These are phyloP conservation scores for Miichthys miiuy DNA, from an alignment of 2,797 vertebrate genomes.

Conservation along the genomic window DNA sequence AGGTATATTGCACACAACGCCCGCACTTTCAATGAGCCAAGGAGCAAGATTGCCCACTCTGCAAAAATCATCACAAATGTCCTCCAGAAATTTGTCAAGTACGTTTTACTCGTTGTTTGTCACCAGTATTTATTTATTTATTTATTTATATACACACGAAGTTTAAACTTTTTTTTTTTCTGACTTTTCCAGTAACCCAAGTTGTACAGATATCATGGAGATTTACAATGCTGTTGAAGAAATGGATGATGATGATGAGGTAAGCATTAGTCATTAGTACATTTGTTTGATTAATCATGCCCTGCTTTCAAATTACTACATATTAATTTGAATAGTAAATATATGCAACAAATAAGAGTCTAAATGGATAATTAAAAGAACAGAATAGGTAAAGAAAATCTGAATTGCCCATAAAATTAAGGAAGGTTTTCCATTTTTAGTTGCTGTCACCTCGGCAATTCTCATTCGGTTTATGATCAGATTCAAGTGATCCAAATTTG, in stretches of 20 bases:
- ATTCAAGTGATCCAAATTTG: conserved; percentile 18
- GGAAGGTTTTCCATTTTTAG: conserved; percentile 10
- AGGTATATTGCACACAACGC: conserved; percentile 96
- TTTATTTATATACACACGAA: not conserved
- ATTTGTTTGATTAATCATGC: not conserved
- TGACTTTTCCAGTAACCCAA: conserved; percentile 86
- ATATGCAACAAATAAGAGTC: not conserved
- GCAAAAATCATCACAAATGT: conserved; percentile 95
- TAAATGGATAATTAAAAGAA: not conserved
- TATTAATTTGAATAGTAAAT: not conserved
- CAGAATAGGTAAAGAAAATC: not conserved
- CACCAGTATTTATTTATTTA: not conserved
- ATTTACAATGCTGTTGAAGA: conserved; percentile 91
- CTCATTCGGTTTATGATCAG: not conserved
- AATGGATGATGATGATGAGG: conserved; percentile 91
- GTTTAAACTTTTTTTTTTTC: not conserved
- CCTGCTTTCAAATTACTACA: not conserved
- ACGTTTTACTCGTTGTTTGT: conserved; percentile 62
- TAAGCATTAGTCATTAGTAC: conserved; percentile 48
- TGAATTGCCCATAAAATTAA: not conserved
- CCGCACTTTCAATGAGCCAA: conserved; percentile 95
- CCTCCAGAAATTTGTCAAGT: conserved; percentile 95
- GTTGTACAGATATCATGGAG: conserved; percentile 92
- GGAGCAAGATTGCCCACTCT: conserved; percentile 93
- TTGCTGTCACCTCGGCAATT: not conserved